Evolutionary conservation across 2,888 invertebrate genomes (phyloP), one percentile per base, ranked within the genome.

Genomic region (Caenorhabditis afra): DNA sequence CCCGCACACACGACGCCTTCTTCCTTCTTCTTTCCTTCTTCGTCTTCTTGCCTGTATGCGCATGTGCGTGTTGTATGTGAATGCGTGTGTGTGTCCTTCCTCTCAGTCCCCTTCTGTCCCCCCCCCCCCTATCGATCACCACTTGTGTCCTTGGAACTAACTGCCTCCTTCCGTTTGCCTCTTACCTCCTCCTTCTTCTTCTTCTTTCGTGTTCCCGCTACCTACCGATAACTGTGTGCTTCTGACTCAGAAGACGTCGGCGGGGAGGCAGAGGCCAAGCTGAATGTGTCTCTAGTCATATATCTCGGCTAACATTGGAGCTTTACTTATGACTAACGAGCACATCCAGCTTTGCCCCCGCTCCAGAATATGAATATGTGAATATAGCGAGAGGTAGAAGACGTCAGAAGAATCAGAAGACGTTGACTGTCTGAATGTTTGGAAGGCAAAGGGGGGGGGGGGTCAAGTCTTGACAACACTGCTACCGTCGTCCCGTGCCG

Each of bases 201-300:
- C 52, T 65, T 65, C 37, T 58, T 58, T 37, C 39, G n/a, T n/a
- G n/a, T n/a, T n/a, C 65, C 45, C 44, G 12, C n/a, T 47, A 50
- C 47, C 66, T 49, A 45, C 65, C 57, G 53, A 62, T 73, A 64
- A 39, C 47, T 47, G 44, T 49, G 20, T n/a, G n/a, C n/a, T n/a
- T n/a, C n/a, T n/a, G n/a, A 41, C 11, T 41, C 41, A 41, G 7
- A 41, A 41, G 41, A 14, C 14, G n/a, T n/a, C n/a, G n/a, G n/a
- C 11, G 41, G 41, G 41, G 14, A n/a, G n/a, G n/a, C n/a, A n/a
- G n/a, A n/a, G 5, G 66, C 76, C 80, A 82, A 80, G 82, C 82
- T 82, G 82, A 82, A 82, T 82, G 82, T 82, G 82, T 82, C 82
- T 82, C 82, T 82, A 82, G 82, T 82, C 82, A 82, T 82, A 80